Evolutionary conservation across 2,888 invertebrate species (phyloP), one percentile per base, ranked within the genome.

Genomic region (Tanytarsus gracilentus): DNA sequence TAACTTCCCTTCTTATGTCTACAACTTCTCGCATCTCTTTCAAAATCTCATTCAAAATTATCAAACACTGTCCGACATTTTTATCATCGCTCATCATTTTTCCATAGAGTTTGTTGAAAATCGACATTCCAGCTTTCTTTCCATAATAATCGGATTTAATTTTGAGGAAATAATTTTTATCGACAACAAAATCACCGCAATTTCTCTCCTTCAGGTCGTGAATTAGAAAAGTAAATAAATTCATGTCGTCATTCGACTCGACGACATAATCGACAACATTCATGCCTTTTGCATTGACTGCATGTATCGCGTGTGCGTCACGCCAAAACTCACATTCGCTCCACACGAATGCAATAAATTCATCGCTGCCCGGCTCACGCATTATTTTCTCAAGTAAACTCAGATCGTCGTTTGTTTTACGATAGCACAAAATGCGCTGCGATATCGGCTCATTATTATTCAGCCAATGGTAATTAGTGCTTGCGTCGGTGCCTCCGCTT

Each of bases 91-190:
- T 6, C 6, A 9, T 21, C 5, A 59, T 23, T 11, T 21, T 30
- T 16, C 21, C 11, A 33, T 59, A 59, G 30, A 59, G 48, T 33
- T 48, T 48, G n/a, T 25, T 48, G 18, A 59, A 59, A 21, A 59
- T 7, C 14, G 58, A 59, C 5, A 49, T 23, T 27, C 49, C 49
- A 23, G 29, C 9, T 9, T 23, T 27, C n/a, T 21, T 7, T 5
- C 14, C 23, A n/a, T 9, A 59, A 23, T 39, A 18, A 21, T 59
- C 58, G 29, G 18, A 48, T 25, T 59, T 59, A n/a, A 49, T 7
- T 48, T 49, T 59, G 23, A 59, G 11, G 18, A 59, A 59, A 25
- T 59, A 59, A 33, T 59, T 48, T 30, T 59, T 48, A 18, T 59
- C 48, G 6, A 18, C 23, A 11, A n/a, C 27, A 2, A n/a, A 27